phyloP scores from a whole-genome alignment of 2,113 vertebrate genomes.

The Sebastes schlegelii region DNA sequence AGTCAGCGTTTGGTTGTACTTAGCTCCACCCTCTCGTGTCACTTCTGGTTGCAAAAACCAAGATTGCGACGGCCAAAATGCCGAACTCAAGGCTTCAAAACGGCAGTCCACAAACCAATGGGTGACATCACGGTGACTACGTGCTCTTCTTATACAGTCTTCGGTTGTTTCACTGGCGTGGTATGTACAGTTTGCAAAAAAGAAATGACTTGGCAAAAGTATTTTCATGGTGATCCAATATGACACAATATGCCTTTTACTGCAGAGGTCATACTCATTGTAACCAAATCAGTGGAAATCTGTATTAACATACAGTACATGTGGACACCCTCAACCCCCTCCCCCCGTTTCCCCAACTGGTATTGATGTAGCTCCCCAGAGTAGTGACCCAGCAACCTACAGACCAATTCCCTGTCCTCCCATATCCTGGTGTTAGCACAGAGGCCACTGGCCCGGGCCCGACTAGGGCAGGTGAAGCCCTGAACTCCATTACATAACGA shows the following conservation, averaged over 20 bases:
- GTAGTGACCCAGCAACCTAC: slow-evolving; percentile 51
- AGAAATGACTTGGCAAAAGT: background rate
- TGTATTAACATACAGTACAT: background rate
- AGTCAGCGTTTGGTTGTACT: too few relatives aligned
- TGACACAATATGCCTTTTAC: background rate
- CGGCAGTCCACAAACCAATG: too few relatives aligned
- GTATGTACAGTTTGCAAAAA: background rate
- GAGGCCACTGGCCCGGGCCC: slow-evolving; percentile 45
- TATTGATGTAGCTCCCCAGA: slow-evolving; percentile 43
- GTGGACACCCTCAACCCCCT: background rate
- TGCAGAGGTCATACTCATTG: background rate
- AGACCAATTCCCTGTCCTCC: slow-evolving; percentile 61
- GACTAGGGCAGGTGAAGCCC: slow-evolving; percentile 65
- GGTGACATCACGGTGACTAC: too few relatives aligned
- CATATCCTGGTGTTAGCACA: slow-evolving; percentile 54
- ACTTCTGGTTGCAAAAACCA: too few relatives aligned
- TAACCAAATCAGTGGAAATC: slow-evolving; percentile 9
- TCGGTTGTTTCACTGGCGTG: background rate
- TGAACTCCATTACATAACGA: slow-evolving; percentile 71
- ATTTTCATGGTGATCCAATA: background rate
- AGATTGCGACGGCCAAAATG: too few relatives aligned
- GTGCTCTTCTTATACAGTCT: too few relatives aligned
- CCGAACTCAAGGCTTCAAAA: too few relatives aligned
- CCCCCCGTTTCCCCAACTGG: background rate
- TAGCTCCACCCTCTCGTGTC: too few relatives aligned